Evolutionary conservation across 1,140 invertebrate genomes (phyloP).

Genomic region (Leptonema lineaticorne): DNA sequence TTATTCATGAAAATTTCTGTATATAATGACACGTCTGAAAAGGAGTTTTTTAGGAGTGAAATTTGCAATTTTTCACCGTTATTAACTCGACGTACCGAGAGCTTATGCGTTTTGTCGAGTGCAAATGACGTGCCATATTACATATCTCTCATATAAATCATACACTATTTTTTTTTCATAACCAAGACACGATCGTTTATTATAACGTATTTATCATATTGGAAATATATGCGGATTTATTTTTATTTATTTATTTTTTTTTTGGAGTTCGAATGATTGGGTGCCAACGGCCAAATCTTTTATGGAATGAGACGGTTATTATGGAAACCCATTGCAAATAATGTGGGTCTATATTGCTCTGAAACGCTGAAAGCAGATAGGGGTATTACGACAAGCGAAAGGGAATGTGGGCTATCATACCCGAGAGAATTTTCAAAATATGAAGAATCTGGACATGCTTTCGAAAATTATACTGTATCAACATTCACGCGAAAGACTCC

Average conservation of each 20-base stretch:
- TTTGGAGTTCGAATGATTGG: background rate
- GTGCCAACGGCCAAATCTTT: constrained; percentile 5
- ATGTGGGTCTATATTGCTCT: constrained; percentile 21
- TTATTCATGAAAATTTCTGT: constrained; percentile 8
- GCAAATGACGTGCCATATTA: too few relatives aligned
- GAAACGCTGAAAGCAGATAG: constrained; percentile 29
- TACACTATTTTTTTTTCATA: background rate
- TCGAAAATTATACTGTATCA: background rate
- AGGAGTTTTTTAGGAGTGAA: background rate
- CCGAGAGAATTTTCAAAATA: constrained; percentile 7
- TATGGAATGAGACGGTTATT: background rate
- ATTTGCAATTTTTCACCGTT: background rate
- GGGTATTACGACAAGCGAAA: constrained; percentile 21
- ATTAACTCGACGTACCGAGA: background rate
- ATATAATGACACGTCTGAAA: background rate
- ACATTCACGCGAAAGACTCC: too few relatives aligned
- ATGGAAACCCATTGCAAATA: constrained; percentile 26
- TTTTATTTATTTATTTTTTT: too few relatives aligned
- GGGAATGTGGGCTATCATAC: constrained; percentile 17
- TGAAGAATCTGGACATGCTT: constrained; percentile 16
- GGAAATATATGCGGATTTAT: background rate
- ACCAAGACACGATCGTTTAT: background rate
- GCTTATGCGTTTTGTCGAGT: background rate
- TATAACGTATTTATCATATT: background rate
- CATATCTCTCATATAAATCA: too few relatives aligned